A percentile compares a stretch with the other conserved stretches of the same genome.
phyloP scores from a whole-genome alignment of 2,888 invertebrate genomes.

The Orthosia incerta region DNA sequence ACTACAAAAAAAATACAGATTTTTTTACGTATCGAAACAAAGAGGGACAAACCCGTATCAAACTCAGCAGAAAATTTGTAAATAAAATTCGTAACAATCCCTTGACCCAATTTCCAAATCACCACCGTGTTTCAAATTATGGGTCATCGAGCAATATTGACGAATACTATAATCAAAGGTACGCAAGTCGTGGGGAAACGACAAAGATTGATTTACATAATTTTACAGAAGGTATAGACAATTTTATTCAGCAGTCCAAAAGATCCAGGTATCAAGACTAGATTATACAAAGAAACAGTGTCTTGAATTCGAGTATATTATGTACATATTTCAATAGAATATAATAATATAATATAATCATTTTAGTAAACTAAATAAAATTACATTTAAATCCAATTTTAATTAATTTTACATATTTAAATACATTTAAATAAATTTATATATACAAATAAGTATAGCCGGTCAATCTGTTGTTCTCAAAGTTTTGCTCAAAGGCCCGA shows the following conservation, averaged over 20 bases:
- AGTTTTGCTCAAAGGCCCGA: slow-evolving; percentile 1
- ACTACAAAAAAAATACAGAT: too few relatives aligned
- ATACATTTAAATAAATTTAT: too few relatives aligned
- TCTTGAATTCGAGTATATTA: slow-evolving; percentile 11
- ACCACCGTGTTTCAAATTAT: slow-evolving; percentile 3
- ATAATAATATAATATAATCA: too few relatives aligned
- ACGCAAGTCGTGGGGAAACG: slow-evolving; percentile 31
- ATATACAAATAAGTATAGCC: slow-evolving; percentile 7
- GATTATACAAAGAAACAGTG: neutral
- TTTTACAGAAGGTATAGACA: slow-evolving; percentile 1
- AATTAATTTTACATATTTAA: too few relatives aligned
- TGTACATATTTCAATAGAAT: too few relatives aligned
- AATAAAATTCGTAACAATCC: slow-evolving; percentile 12
- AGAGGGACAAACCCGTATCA: neutral
- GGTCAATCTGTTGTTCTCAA: slow-evolving; percentile 14
- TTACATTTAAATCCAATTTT: too few relatives aligned
- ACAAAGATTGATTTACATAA: slow-evolving; percentile 32
- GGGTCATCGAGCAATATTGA: slow-evolving; percentile 30
- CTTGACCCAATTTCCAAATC: slow-evolving; percentile 39
- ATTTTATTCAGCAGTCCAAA: neutral
- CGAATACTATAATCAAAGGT: slow-evolving; percentile 32
- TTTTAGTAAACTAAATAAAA: too few relatives aligned
- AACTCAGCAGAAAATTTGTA: neutral
- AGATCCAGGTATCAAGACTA: neutral
- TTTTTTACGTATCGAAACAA: neutral